A percentile compares a stretch with the other conserved stretches of the same genome.
phyloP scores from a whole-genome alignment of 2,888 invertebrate species.

The Geotrupes spiniger region DNA sequence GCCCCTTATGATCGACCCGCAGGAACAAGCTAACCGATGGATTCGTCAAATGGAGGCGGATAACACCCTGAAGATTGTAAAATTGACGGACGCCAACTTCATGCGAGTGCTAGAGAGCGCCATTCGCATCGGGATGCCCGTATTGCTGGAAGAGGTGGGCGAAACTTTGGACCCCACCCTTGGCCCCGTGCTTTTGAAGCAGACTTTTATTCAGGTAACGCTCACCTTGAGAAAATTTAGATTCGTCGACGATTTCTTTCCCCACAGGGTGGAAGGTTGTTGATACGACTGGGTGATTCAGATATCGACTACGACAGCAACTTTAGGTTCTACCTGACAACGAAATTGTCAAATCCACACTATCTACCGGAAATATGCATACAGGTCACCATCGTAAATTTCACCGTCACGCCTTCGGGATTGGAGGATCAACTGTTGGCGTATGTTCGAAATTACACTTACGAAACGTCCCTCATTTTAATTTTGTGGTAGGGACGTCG shows the following conservation, averaged over 20 bases:
- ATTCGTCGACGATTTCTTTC: neutral
- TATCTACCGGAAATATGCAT: slow-evolving; percentile 91
- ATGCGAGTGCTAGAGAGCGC: slow-evolving; percentile 77
- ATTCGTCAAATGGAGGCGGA: slow-evolving; percentile 81
- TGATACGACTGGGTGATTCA: slow-evolving; percentile 82
- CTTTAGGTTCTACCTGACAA: slow-evolving; percentile 87
- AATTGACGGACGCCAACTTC: slow-evolving; percentile 73
- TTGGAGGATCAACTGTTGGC: slow-evolving; percentile 89
- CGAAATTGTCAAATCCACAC: slow-evolving; percentile 90
- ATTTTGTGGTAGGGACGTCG: slow-evolving; percentile 83
- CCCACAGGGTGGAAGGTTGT: slow-evolving; percentile 68
- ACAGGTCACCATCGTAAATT: slow-evolving; percentile 89
- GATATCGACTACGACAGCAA: slow-evolving; percentile 86
- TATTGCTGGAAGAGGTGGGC: slow-evolving; percentile 84
- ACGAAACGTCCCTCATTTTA: too few relatives aligned
- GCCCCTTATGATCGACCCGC: slow-evolving; percentile 94
- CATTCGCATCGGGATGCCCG: slow-evolving; percentile 80
- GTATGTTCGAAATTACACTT: too few relatives aligned
- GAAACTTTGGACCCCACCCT: slow-evolving; percentile 86
- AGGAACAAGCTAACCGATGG: slow-evolving; percentile 94
- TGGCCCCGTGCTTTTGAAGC: slow-evolving; percentile 76
- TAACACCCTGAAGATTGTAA: slow-evolving; percentile 72
- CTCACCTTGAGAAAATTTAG: slow-evolving; percentile 1
- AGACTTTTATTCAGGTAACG: slow-evolving; percentile 63
- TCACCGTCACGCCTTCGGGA: slow-evolving; percentile 86